These are phyloP conservation scores for Sciurus vulgaris DNA, from an alignment of 2,797 vertebrate genomes.

Conservation along the genomic window DNA sequence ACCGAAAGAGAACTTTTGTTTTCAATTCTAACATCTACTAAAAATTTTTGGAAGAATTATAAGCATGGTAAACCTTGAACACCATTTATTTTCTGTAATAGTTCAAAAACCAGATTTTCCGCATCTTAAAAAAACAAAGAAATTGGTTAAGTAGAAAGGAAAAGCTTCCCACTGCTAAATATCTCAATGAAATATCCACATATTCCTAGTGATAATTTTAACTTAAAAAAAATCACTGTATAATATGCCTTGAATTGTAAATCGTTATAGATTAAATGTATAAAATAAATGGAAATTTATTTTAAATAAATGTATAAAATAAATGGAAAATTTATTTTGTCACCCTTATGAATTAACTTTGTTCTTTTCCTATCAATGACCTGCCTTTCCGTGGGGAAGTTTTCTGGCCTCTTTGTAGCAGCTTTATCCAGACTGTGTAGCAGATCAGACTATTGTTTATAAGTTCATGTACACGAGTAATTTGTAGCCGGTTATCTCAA, in stretches of 20 bases:
- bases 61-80: conserved; percentile 45
- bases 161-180: conserved; percentile 68
- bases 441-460: conserved; percentile 47
- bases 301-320: too few species aligned
- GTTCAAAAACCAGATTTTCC: conserved; percentile 50
- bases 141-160: conserved; percentile 50
- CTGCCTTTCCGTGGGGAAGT: conserved; percentile 55
- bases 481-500: background rate
- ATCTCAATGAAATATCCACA: conserved; percentile 46
- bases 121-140: conserved; percentile 74
- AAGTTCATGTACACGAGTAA: conserved; percentile 34
- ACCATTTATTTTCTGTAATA: conserved; percentile 32
- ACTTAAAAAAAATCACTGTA: conserved; percentile 35
- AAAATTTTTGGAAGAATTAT: conserved; percentile 64
- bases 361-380: conserved; percentile 48
- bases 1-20: conserved; percentile 68
- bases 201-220: conserved; percentile 43
- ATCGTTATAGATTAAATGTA: conserved; percentile 36
- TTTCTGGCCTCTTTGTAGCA: conserved; percentile 23
- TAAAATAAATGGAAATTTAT: too few species aligned
- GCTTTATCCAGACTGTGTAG: conserved; percentile 10
- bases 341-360: conserved; percentile 60
- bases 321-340: conserved; percentile 61
- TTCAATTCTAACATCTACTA: conserved; percentile 65
- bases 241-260: conserved; percentile 51